Conservation (phyloP, 2,113 vertebrate species). For the Scomber colias region DNA sequence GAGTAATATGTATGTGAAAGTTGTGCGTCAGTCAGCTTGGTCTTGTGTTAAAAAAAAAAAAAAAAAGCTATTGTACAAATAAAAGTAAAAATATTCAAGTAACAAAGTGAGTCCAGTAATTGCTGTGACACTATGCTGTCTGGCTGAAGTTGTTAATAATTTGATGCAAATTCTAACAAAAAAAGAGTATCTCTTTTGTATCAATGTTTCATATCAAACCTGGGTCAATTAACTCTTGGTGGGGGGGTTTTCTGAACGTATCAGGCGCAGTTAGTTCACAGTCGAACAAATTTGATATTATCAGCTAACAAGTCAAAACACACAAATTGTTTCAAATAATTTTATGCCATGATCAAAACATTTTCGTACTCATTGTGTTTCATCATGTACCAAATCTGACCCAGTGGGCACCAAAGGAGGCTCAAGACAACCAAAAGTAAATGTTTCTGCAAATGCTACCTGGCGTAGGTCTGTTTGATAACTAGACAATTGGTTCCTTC, state of each 20-base stretch:
- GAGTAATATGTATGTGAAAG: slow-evolving; percentile 76
- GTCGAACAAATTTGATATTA: slow-evolving; percentile 15
- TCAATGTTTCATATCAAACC: slow-evolving; percentile 46
- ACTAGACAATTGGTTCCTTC: slow-evolving; percentile 2
- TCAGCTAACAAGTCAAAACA: background rate
- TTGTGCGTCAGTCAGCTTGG: slow-evolving; percentile 72
- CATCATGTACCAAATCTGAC: slow-evolving; percentile 46
- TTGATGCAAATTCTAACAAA: slow-evolving; percentile 49
- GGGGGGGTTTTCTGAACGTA: background rate
- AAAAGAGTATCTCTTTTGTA: slow-evolving; percentile 42
- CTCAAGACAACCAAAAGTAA: slow-evolving; percentile 42
- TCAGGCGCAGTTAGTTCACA: background rate
- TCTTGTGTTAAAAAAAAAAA: slow-evolving; percentile 61
- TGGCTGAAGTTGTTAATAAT: slow-evolving; percentile 43
- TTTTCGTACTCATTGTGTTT: slow-evolving; percentile 15
- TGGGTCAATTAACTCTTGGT: slow-evolving; percentile 19
- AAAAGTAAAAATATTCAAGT: slow-evolving; percentile 53
- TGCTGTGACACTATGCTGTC: slow-evolving; percentile 46
- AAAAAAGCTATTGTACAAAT: slow-evolving; percentile 55
- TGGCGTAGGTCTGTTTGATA: slow-evolving; percentile 22
- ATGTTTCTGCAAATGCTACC: slow-evolving; percentile 27
- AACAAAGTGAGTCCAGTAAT: slow-evolving; percentile 32
- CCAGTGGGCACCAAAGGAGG: slow-evolving; percentile 52
- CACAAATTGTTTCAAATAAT: slow-evolving; percentile 10
- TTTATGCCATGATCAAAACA: slow-evolving; percentile 25